Base-by-base conservation (phyloP, 2,797 vertebrate species). In the Halcyon smyrnensis region DNA sequence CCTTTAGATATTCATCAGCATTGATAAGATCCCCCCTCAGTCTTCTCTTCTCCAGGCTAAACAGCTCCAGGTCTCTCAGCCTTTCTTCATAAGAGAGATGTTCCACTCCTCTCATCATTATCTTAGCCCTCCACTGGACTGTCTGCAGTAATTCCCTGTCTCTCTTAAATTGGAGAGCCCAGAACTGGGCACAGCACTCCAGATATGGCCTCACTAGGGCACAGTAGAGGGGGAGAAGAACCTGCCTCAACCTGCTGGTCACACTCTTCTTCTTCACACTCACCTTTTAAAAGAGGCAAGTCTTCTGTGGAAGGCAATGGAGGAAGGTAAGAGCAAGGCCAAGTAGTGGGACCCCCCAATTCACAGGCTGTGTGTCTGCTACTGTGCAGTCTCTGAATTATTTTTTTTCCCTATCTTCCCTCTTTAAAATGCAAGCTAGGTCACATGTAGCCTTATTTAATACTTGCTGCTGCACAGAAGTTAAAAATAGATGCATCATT, bases 391-490 rank as follows among this genome's bases (percentile, higher is more conserved):
- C 90, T 51, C 67, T 60, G 27, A 53, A 54, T 32, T 43, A 51
- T 19, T 51, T 86, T 90, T 56, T 23, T 39, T 51, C 57, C 32
- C 15, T 54, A 36, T 76, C 9, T 43, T 67, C 8, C 32, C 53
- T 60, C 50, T 90, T 90, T 37, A 73, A 89, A 96, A 90, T 87
- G 63, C 80, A 74, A 60, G 46, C 46, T 87, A 73, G 36, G 32
- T 69, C 80, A 84, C 15, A 2, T 54, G 74, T 28, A 73, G 21
- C 73, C 73, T 95, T 90, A 37, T 92, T 95, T 81, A 70, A 79
- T 28, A 34, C 64, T 92, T 78, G 54, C 67, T 88, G 76, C 57
- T 82, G 68, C 73, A 76, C 63, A 89, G 74, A 96, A 93, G 91
- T 84, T 69, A 69, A 69, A 90, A 95, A 68, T 28, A 95, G 37